Conservation (phyloP, 2,113 vertebrate species). For the Actenoides hombroni region DNA sequence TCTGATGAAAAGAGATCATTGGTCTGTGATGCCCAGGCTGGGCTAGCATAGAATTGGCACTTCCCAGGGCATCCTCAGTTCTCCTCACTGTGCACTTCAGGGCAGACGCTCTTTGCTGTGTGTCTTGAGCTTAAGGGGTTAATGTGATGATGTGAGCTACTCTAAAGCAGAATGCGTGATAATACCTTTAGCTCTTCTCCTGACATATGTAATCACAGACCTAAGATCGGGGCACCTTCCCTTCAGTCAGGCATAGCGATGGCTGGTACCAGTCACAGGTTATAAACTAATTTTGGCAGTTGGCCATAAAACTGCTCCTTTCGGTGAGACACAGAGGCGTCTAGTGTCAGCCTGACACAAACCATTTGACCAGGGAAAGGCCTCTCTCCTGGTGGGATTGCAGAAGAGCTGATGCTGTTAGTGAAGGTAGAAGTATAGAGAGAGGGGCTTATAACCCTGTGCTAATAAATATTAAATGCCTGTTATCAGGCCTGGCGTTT, state of each 20-base stretch:
- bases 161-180: background rate
- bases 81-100: background rate
- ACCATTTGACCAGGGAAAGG: constrained; percentile 59
- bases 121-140: constrained; percentile 15
- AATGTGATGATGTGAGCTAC: background rate
- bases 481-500: constrained; percentile 46
- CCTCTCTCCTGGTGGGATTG: constrained; percentile 6
- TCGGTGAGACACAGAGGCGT: constrained; percentile 44
- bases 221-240: constrained; percentile 60
- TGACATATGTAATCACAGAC: constrained; percentile 15
- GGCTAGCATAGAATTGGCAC: background rate
- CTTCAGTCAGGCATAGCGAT: constrained; percentile 21
- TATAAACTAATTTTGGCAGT: constrained; percentile 63
- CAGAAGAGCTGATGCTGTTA: constrained; percentile 15
- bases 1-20: background rate
- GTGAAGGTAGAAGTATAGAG: background rate
- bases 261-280: constrained; percentile 62
- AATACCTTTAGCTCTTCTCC: constrained; percentile 1
- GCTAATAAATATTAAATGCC: constrained; percentile 44
- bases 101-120: background rate
- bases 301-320: constrained; percentile 63
- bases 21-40: background rate
- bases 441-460: constrained; percentile 17
- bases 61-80: background rate
- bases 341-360: constrained; percentile 71